Evolutionary conservation across 2,797 vertebrate species (phyloP).

Genomic region (Cuculus canorus): DNA sequence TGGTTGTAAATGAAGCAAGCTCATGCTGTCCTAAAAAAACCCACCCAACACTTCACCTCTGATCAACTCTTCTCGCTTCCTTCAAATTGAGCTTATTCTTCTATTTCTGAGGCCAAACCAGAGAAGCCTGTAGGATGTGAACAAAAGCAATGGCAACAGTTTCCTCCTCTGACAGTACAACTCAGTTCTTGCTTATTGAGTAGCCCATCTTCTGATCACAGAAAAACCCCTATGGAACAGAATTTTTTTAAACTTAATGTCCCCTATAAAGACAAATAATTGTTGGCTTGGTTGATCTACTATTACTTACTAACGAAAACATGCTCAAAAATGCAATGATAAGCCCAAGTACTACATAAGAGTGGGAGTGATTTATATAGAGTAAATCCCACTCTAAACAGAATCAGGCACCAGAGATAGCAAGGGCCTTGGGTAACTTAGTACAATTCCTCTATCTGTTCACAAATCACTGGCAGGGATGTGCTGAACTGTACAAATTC

Average conservation of each 20-base stretch:
- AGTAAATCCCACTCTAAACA: constrained; percentile 57
- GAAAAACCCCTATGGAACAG: background rate
- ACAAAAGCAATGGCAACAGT: background rate
- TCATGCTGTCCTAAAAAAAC: background rate
- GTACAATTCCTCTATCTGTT: constrained; percentile 20
- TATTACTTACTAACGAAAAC: constrained; percentile 52
- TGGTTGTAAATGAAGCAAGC: background rate
- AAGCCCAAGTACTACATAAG: background rate
- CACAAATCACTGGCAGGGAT: constrained; percentile 43
- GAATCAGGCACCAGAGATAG: constrained; percentile 41
- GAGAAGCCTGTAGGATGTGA: background rate
- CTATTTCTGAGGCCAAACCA: background rate
- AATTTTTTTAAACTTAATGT: constrained; percentile 13
- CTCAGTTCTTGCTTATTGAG: constrained; percentile 39
- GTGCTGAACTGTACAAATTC: constrained; percentile 44
- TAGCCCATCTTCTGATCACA: background rate
- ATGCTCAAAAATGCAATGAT: constrained; percentile 27
- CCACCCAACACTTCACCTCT: background rate
- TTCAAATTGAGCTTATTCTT: background rate
- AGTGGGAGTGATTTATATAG: constrained; percentile 52
- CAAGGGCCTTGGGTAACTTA: constrained; percentile 21
- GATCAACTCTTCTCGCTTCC: background rate
- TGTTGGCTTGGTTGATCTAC: constrained; percentile 2
- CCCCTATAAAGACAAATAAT: constrained; percentile 58
- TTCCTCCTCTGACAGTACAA: background rate